These are phyloP conservation scores for Peromyscus attwateri DNA, from an alignment of 2,797 vertebrate genomes.

Conservation along the genomic window DNA sequence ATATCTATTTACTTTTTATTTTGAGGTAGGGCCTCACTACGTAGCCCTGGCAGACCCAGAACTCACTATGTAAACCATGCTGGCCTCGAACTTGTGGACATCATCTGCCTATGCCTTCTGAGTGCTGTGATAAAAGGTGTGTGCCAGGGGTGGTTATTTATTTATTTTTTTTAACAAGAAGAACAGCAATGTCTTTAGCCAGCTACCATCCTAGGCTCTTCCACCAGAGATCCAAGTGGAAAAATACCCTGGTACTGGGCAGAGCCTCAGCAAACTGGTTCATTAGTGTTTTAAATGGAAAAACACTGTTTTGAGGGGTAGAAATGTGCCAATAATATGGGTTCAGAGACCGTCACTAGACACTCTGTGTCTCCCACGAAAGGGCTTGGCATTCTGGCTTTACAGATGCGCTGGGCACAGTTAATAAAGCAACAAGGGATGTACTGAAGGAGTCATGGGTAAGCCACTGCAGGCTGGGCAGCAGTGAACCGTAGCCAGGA, in stretches of 20 bases:
- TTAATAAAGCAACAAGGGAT: constrained; percentile 10
- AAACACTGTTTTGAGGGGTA: background rate
- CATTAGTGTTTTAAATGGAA: constrained; percentile 39
- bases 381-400: background rate
- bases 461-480: background rate
- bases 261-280: background rate
- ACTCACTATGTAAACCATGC: background rate
- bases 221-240: constrained; percentile 11
- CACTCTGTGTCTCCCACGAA: background rate
- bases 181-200: background rate
- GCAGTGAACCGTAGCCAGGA: background rate
- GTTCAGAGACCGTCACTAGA: background rate
- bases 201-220: constrained; percentile 8
- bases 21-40: background rate
- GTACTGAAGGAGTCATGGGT: background rate
- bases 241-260: background rate
- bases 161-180: background rate
- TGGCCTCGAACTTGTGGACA: background rate
- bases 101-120: background rate
- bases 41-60: background rate
- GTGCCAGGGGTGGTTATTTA: background rate
- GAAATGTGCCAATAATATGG: background rate
- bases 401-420: constrained; percentile 6
- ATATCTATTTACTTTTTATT: background rate
- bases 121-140: background rate